phyloP scores from a whole-genome alignment of 2,888 invertebrate species.

The Apamea sordens region DNA sequence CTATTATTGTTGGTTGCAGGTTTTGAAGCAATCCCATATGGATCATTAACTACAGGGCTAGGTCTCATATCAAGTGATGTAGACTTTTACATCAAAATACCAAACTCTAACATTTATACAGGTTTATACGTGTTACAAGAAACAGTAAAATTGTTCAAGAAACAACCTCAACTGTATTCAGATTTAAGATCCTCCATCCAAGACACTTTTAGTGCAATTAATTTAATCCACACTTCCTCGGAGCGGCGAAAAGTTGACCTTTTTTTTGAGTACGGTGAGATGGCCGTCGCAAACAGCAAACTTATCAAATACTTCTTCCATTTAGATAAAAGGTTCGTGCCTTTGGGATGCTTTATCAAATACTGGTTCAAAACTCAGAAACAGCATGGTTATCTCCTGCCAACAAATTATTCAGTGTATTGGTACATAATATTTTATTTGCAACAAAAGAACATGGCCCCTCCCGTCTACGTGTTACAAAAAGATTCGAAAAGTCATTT shows the following conservation, averaged over 20 bases:
- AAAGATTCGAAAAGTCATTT: background rate
- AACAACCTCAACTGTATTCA: slow-evolving; percentile 49
- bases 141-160: slow-evolving; percentile 27
- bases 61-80: slow-evolving; percentile 62
- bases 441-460: slow-evolving; percentile 54
- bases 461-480: slow-evolving; percentile 17
- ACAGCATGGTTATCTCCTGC: slow-evolving; percentile 1
- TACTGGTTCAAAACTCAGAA: slow-evolving; percentile 53
- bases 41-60: slow-evolving; percentile 63
- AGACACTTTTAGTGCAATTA: background rate
- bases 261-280: background rate
- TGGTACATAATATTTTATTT: slow-evolving; percentile 64
- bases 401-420: slow-evolving; percentile 18
- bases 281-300: slow-evolving; percentile 5
- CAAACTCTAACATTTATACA: slow-evolving; percentile 17
- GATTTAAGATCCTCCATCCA: fast-evolving
- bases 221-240: slow-evolving; percentile 33
- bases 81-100: slow-evolving; percentile 57
- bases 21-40: slow-evolving; percentile 49
- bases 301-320: slow-evolving; percentile 56
- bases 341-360: slow-evolving; percentile 59
- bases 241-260: slow-evolving; percentile 18
- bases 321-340: slow-evolving; percentile 45
- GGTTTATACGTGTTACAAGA: slow-evolving; percentile 28
- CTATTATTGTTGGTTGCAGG: slow-evolving; percentile 47